Evolutionary conservation across 2,797 vertebrate species (phyloP), one percentile per base, ranked within the genome.

Genomic region (Myotis vivesi): DNA sequence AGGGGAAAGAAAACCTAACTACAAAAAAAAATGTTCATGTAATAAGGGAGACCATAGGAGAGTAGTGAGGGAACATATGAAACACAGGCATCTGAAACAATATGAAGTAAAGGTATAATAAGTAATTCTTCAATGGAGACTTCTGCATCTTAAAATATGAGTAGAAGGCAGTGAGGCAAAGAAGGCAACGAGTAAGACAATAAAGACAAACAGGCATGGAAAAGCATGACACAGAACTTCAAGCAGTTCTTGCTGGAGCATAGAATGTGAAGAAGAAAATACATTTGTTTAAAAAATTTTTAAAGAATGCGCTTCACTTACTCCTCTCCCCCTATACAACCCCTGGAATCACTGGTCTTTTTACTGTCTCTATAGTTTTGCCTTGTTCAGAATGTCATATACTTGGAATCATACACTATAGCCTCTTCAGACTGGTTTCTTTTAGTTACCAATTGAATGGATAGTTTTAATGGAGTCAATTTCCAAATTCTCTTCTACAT

Each of bases 361-460:
- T 46, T 20, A 17, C 8, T 36, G 1, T 59, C 44, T 17, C 25
- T 38, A 4, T n/a, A 28, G n/a, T 57, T 71, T 80, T 81, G 57
- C 68, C 53, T 81, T 53, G 68, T 44, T 23, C 20, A 46, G 36
- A 89, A 71, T 59, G 49, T 19, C 30, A 16, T n/a, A 25, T 4
- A 25, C 36, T 20, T 53, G 77, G 64, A 59, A 71, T 91, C 36
- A 38, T 0, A 55, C 0, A 19, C 16, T 59, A 2, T 17, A 20
- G 11, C 22, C n/a, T 94, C 84, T 82, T 62, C 87, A 91, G 38
- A 33, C 2, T 44, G 22, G 28, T 62, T 91, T 77, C 36, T 79
- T 73, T 69, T 59, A 49, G 64, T 66, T 81, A 69, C 41, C 72
- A 84, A 30, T 64, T 76, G 55, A 62, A 73, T 72, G 49, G 66